phyloP scores from a whole-genome alignment of 2,888 invertebrate genomes.

The Xanthia togata region DNA sequence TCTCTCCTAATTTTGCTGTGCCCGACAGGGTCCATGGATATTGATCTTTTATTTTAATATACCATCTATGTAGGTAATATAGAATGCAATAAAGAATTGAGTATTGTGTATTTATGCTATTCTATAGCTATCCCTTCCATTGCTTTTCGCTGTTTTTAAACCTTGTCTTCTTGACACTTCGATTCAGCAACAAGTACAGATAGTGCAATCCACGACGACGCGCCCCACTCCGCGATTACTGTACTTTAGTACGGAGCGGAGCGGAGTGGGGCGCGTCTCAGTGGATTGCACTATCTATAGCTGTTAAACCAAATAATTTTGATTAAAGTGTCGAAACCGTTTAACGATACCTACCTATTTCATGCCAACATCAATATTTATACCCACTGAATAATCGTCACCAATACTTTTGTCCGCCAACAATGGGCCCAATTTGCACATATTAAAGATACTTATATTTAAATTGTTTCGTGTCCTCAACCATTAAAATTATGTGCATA shows the following conservation, averaged over 20 bases:
- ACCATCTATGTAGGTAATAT: no score
- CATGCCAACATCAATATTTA: constrained; percentile 28
- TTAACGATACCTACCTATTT: constrained; percentile 11
- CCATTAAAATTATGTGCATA: constrained; percentile 35
- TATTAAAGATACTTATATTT: constrained; percentile 13
- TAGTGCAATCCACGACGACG: no score
- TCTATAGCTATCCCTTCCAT: no score
- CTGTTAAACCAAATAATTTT: neutral
- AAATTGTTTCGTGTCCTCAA: constrained; percentile 17
- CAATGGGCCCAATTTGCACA: constrained; percentile 18
- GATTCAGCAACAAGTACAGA: constrained; percentile 1
- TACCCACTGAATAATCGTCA: constrained; percentile 1
- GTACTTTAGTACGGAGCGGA: no score
- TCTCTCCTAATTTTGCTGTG: no score
- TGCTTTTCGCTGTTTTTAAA: neutral
- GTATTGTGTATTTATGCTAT: no score
- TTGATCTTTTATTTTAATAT: no score
- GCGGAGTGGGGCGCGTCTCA: no score
- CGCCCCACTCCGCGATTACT: no score
- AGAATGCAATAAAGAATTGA: no score
- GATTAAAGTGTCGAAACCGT: constrained; percentile 13
- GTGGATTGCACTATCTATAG: no score
- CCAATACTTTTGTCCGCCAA: constrained; percentile 7
- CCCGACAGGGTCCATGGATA: no score
- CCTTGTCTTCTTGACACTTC: neutral